phyloP scores from a whole-genome alignment of 2,113 vertebrate species.

The Cervus canadensis region DNA sequence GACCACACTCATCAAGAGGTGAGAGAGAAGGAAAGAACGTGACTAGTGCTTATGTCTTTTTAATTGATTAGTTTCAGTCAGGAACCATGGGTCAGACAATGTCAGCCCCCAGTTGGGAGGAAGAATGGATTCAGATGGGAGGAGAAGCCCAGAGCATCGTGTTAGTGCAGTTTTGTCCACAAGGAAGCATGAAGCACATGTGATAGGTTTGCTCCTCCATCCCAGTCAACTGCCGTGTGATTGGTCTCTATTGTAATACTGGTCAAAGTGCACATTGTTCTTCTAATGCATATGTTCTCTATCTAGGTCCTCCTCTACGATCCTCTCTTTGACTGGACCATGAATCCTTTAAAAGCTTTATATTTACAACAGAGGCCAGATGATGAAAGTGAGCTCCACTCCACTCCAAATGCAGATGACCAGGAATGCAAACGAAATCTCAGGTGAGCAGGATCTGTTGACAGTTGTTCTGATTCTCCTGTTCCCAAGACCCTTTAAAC shows the following conservation, averaged over 20 bases:
- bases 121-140: neutral
- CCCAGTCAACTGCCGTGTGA: neutral
- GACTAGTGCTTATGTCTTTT: neutral
- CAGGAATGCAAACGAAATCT: constrained; percentile 84
- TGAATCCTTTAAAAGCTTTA: constrained; percentile 97
- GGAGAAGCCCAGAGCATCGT: neutral
- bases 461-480: neutral
- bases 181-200: neutral
- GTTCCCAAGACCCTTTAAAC: neutral
- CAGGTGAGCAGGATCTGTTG: constrained; percentile 78
- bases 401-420: constrained; percentile 83
- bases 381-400: constrained; percentile 91
- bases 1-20: neutral
- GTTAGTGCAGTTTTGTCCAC: neutral
- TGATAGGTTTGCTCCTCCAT: neutral
- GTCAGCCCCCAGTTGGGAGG: neutral
- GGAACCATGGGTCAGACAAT: neutral
- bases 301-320: constrained; percentile 95
- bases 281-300: neutral
- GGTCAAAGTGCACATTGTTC: neutral
- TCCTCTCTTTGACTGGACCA: constrained; percentile 98
- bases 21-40: neutral
- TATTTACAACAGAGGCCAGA: constrained; percentile 93
- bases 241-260: neutral
- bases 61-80: neutral